phyloP scores from a whole-genome alignment of 2,797 vertebrate species.

The Peromyscus eremicus region DNA sequence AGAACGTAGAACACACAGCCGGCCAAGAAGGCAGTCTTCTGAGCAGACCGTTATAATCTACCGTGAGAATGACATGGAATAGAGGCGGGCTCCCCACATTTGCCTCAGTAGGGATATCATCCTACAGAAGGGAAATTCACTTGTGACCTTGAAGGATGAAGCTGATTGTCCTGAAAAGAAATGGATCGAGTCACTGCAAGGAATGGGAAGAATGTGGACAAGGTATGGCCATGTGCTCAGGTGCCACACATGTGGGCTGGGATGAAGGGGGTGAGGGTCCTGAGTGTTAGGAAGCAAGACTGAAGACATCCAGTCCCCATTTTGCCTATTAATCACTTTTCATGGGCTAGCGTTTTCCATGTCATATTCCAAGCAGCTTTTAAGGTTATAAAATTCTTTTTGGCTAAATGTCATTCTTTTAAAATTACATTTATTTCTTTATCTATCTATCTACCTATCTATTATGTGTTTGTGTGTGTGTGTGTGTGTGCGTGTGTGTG shows the following conservation, averaged over 20 bases:
- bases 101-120: not conserved
- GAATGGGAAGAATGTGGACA: not conserved
- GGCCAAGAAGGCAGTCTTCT: not conserved
- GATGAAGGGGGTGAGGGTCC: not conserved
- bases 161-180: accelerated
- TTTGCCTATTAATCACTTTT: not conserved
- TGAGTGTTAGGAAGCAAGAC: not conserved
- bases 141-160: not conserved
- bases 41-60: not conserved
- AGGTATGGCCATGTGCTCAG: accelerated
- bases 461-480: not conserved
- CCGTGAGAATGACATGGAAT: not conserved
- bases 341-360: not conserved
- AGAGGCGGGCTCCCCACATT: not conserved
- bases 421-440: not conserved
- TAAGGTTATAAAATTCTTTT: not conserved
- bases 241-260: accelerated
- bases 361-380: not conserved
- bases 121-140: not conserved
- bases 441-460: not conserved
- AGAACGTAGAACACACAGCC: not conserved
- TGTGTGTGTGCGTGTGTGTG: not conserved
- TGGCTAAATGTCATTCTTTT: not conserved
- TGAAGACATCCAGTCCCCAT: not conserved
- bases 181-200: not conserved